phyloP scores from a whole-genome alignment of 1,140 invertebrate species.

The Drosophila bocqueti region DNA sequence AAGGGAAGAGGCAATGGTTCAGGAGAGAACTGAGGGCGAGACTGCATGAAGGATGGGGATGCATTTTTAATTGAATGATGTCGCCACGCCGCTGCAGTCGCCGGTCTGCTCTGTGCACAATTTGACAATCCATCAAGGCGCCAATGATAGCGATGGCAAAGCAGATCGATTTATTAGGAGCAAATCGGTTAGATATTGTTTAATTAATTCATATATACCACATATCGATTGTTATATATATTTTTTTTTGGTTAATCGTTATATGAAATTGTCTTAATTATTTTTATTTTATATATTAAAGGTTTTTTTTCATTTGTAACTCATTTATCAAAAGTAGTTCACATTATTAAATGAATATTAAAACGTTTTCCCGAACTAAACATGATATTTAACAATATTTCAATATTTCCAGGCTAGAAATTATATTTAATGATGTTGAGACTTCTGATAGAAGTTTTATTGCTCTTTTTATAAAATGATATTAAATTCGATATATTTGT shows the following conservation, averaged over 20 bases:
- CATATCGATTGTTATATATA: not conserved
- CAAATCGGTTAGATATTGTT: not conserved
- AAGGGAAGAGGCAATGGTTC: not conserved
- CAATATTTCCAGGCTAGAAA: not conserved
- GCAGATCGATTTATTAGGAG: not conserved
- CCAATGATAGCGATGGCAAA: constrained; percentile 7
- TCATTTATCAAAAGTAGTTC: too few relatives aligned
- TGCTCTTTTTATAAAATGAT: not conserved
- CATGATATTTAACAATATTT: too few relatives aligned
- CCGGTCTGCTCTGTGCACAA: constrained; percentile 11
- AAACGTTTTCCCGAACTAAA: too few relatives aligned
- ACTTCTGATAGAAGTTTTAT: too few relatives aligned
- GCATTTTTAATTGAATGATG: constrained; percentile 45
- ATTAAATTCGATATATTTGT: not conserved
- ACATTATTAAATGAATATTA: too few relatives aligned
- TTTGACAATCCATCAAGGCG: constrained; percentile 48
- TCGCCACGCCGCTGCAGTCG: constrained; percentile 31
- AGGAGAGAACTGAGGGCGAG: not conserved
- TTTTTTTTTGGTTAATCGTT: not conserved
- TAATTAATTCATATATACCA: not conserved
- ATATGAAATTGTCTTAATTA: too few relatives aligned
- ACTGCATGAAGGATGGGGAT: constrained; percentile 20
- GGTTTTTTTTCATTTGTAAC: too few relatives aligned
- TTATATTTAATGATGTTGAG: not conserved
- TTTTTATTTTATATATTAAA: not conserved